These are phyloP conservation scores for Phymatocera aterrima DNA, from an alignment of 2,888 invertebrate genomes.

Conservation along the genomic window DNA sequence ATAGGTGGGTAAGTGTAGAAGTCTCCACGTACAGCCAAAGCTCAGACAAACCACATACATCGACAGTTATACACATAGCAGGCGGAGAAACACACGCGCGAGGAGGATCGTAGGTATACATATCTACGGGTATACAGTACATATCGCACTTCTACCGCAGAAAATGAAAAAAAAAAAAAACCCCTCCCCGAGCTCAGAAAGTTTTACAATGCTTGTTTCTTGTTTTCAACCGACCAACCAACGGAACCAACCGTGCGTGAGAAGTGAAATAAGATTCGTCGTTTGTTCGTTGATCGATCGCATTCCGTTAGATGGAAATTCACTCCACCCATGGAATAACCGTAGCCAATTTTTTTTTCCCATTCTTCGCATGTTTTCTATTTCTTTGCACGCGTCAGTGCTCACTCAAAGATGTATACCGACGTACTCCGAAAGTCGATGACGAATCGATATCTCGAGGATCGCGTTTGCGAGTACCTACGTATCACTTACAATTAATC, in stretches of 20 bases:
- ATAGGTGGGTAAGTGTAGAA: too few species aligned
- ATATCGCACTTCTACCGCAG: too few species aligned
- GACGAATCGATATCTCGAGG: neutral
- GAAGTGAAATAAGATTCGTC: conserved; percentile 24
- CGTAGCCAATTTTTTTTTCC: neutral
- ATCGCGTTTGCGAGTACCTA: too few species aligned
- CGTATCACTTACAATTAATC: too few species aligned
- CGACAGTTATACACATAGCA: neutral
- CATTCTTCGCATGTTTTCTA: neutral
- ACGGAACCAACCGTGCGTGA: conserved; percentile 17
- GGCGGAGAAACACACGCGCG: neutral
- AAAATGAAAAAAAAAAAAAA: too few species aligned
- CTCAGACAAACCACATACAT: conserved; percentile 26
- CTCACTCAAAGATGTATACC: too few species aligned
- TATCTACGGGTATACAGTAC: neutral
- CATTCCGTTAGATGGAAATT: conserved; percentile 7
- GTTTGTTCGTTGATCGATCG: conserved; percentile 27
- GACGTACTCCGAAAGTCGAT: neutral
- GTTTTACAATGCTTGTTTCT: conserved; percentile 7
- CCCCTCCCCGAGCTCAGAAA: too few species aligned
- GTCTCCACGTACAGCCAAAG: too few species aligned
- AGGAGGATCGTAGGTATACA: neutral
- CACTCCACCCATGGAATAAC: neutral
- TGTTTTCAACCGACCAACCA: conserved; percentile 28
- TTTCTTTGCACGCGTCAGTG: neutral